These are phyloP conservation scores for Synanceia verrucosa DNA, from an alignment of 2,797 vertebrate species.

Conservation along the genomic window DNA sequence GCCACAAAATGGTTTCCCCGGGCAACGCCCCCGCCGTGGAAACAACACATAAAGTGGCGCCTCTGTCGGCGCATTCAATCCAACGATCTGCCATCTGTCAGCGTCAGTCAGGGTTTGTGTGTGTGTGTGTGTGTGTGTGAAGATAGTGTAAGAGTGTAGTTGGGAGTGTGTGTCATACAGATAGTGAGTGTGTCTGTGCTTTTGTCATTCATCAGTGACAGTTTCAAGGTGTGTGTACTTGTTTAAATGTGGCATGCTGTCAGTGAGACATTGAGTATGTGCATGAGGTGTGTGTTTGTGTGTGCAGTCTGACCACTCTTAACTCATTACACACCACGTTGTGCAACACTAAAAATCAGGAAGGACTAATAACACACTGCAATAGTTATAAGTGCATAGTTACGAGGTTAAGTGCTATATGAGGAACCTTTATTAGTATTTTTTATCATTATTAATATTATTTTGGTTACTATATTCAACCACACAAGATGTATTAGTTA, in stretches of 20 bases:
- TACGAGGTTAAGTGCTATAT: too few species aligned
- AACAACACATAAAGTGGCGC: slow-evolving; percentile 4
- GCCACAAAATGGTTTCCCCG: slow-evolving; percentile 40
- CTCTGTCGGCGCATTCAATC: not conserved
- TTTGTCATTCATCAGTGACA: slow-evolving; percentile 3
- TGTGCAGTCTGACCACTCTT: too few species aligned
- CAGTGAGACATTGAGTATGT: not conserved
- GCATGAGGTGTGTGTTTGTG: not conserved
- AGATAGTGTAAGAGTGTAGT: not conserved
- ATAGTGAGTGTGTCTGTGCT: not conserved
- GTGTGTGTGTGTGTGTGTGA: slow-evolving; percentile 13
- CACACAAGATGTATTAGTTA: too few species aligned
- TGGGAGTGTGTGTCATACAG: not conserved
- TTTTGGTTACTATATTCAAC: too few species aligned
- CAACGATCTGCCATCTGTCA: slow-evolving; percentile 44
- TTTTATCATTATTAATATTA: too few species aligned
- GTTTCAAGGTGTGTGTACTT: not conserved
- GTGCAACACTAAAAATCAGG: too few species aligned
- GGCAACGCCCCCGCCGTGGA: slow-evolving; percentile 33
- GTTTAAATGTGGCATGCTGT: not conserved
- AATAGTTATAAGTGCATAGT: too few species aligned
- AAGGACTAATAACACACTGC: too few species aligned
- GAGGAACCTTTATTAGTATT: too few species aligned
- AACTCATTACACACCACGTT: not conserved
- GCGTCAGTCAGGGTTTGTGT: not conserved